These are phyloP conservation scores for Mya arenaria DNA, from an alignment of 1,140 invertebrate genomes.

Conservation along the genomic window DNA sequence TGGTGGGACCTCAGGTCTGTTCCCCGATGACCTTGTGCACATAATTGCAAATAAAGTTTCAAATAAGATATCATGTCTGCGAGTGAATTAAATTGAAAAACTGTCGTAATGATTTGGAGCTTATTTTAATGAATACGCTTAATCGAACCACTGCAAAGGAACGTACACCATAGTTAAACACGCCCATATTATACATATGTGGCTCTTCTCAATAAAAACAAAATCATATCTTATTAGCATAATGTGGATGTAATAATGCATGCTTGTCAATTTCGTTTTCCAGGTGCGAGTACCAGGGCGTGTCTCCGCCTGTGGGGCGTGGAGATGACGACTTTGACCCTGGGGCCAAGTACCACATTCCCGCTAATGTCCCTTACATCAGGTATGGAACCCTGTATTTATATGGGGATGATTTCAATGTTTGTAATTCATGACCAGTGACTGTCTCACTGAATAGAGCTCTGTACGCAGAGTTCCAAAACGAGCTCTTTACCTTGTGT, in stretches of 20 bases:
- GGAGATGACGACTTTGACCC: constrained; percentile 77
- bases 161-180: no score
- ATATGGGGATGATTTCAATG: no score
- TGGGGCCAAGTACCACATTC: constrained; percentile 78
- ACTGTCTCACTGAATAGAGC: no score
- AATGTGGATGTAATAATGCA: background rate
- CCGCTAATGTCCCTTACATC: constrained; percentile 75
- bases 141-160: no score
- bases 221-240: background rate
- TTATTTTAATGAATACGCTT: no score
- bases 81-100: no score
- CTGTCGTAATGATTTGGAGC: no score
- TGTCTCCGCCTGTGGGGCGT: constrained; percentile 71
- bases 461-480: no score
- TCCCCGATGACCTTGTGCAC: background rate
- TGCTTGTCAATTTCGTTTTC: background rate
- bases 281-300: constrained; percentile 77
- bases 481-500: no score
- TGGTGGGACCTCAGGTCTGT: constrained; percentile 82
- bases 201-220: no score
- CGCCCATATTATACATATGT: no score
- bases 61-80: background rate
- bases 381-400: constrained; percentile 66
- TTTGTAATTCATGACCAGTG: no score
- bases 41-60: background rate